Conservation (phyloP, 1,140 invertebrate genomes). For the Eumeta japonica region DNA sequence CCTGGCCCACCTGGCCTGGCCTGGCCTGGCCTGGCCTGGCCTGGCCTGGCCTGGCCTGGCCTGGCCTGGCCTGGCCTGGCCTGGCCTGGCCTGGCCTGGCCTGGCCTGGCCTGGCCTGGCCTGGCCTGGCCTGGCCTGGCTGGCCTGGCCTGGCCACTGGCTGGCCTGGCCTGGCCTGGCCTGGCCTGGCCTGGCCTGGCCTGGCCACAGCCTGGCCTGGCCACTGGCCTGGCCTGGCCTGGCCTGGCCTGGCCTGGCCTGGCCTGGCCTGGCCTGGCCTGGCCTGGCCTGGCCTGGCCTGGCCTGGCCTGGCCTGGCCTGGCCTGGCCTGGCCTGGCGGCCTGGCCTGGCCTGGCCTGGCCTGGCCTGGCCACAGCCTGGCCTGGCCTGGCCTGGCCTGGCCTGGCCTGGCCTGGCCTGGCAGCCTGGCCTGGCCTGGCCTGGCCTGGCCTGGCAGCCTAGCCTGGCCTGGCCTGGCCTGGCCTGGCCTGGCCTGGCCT, state of each 20-base stretch:
- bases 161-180: conserved; percentile 1
- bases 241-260: conserved; percentile 1
- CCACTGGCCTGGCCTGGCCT: no score
- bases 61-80: conserved; percentile 10
- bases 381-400: conserved; percentile 16
- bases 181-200: conserved; percentile 1
- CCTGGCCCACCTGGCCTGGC: conserved; percentile 14
- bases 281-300: conserved; percentile 17
- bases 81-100: conserved; percentile 1
- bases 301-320: conserved; percentile 16
- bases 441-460: no score
- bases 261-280: conserved; percentile 8
- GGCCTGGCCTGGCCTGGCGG: conserved; percentile 18
- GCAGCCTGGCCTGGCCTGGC: neutral
- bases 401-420: conserved; percentile 12
- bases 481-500: conserved; percentile 1
- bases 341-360: conserved; percentile 19
- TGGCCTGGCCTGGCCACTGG: neutral
- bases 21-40: neutral
- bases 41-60: conserved; percentile 5
- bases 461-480: neutral
- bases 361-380: no score
- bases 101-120: conserved; percentile 1
- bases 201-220: no score
- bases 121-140: no score